Evolutionary conservation across 2,113 vertebrate genomes (phyloP).

Genomic region (Aegypius monachus): DNA sequence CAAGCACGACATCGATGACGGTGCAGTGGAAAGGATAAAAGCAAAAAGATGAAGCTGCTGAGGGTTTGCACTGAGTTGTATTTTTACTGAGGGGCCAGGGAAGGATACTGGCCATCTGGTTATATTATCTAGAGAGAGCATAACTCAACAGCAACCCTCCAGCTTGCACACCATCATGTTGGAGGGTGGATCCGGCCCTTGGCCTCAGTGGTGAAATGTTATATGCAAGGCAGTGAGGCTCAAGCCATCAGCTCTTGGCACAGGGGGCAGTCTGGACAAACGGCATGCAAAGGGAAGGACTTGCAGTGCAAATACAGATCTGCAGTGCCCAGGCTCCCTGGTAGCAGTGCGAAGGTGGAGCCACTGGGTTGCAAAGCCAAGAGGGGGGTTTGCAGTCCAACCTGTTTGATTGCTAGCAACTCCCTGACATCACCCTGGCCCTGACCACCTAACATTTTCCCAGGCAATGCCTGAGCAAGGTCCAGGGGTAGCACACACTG

Average conservation of each 20-base stretch:
- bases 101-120: background rate
- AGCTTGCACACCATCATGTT: background rate
- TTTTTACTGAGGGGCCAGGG: background rate
- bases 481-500: background rate
- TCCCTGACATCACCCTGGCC: background rate
- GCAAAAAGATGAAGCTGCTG: background rate
- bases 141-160: background rate
- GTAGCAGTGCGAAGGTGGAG: background rate
- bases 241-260: background rate
- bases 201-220: background rate
- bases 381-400: background rate
- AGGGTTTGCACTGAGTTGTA: background rate
- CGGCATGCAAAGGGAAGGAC: background rate
- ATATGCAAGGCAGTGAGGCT: background rate
- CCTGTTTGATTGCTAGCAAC: background rate
- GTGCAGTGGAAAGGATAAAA: background rate
- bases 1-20: accelerated
- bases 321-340: accelerated
- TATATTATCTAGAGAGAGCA: background rate
- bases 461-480: background rate
- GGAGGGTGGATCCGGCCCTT: background rate
- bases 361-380: background rate
- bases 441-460: background rate
- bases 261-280: background rate
- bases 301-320: background rate